phyloP scores from a whole-genome alignment of 2,113 vertebrate species.

The Echinops telfairi region DNA sequence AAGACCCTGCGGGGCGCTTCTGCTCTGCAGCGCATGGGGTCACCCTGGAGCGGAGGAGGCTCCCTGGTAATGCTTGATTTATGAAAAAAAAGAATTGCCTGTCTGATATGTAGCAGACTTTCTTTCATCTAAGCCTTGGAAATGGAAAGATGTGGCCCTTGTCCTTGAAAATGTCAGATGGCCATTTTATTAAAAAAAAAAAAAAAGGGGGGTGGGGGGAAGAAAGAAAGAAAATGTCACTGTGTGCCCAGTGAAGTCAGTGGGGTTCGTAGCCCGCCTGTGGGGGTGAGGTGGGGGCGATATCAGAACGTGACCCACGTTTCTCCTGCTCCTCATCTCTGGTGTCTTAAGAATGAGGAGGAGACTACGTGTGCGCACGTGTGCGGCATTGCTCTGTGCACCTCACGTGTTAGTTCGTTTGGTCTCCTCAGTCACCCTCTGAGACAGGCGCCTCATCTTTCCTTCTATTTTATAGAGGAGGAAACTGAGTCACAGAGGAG shows the following conservation, averaged over 20 bases:
- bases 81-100: not conserved
- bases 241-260: not conserved
- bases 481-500: not conserved
- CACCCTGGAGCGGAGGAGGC: not conserved
- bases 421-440: not conserved
- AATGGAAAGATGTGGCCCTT: not conserved
- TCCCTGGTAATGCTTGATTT: not conserved
- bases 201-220: too few relatives aligned
- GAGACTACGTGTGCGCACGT: not conserved
- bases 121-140: not conserved
- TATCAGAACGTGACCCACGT: not conserved
- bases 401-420: not conserved
- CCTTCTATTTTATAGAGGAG: not conserved
- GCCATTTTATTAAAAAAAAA: too few relatives aligned
- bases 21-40: not conserved
- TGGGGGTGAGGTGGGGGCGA: not conserved
- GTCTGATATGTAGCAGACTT: not conserved
- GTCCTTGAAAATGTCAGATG: not conserved
- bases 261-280: fast-evolving
- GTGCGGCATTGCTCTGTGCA: not conserved
- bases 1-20: not conserved
- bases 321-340: not conserved
- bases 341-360: too few relatives aligned
- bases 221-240: too few relatives aligned
- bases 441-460: not conserved